Base-by-base conservation (phyloP, 1,140 invertebrate genomes). In the Ctenoplectra terminalis region DNA sequence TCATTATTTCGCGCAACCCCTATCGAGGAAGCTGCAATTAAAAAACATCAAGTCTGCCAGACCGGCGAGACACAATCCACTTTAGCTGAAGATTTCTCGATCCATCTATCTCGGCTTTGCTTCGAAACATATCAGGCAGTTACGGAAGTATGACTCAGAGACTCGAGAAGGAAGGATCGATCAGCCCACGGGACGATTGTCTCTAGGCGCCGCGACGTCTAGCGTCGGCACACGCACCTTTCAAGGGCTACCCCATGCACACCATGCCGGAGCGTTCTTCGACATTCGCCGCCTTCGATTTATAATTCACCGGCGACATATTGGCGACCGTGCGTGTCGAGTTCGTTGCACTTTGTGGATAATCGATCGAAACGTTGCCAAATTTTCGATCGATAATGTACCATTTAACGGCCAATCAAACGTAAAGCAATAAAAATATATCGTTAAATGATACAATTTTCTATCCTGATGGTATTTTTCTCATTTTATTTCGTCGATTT, bases 171-270 rank as follows among this genome's bases (percentile, higher is more conserved):
- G 89, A 91, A 88, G 83, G 91, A 94, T 94, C 93, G 94, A 94
- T 94, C 91, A 92, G 89, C 63, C 82, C 67, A 90, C 88, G 82
- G 88, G 90, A 91, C 90, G 88, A 92, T 92, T 90, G 91, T 90
- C 90, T 89, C 84, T 87, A 91, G 92, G 93, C 93, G 93, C 92
- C 93, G 82, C 81, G 85, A 91, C 87, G 94, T 94, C 93, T 94
- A 90, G 86, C 89, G 90, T 90, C 89, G 90, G 78, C 83, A 90
- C 87, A 92, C 90, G 90, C 90, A 90, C 84, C 71, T 83, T 86
- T 64, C 73, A 86, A 74, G 78, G 69, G 37, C 81, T 50, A 48
- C 56, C 50, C 48, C 48, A 54, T 48, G 46, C 56, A 71, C 54
- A 60, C n/a, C 43, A 26, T 23, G 31, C 23, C 26, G n/a, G 4